Evolutionary conservation across 2,888 invertebrate genomes (phyloP).

Genomic region (Drosophila seclusa): DNA sequence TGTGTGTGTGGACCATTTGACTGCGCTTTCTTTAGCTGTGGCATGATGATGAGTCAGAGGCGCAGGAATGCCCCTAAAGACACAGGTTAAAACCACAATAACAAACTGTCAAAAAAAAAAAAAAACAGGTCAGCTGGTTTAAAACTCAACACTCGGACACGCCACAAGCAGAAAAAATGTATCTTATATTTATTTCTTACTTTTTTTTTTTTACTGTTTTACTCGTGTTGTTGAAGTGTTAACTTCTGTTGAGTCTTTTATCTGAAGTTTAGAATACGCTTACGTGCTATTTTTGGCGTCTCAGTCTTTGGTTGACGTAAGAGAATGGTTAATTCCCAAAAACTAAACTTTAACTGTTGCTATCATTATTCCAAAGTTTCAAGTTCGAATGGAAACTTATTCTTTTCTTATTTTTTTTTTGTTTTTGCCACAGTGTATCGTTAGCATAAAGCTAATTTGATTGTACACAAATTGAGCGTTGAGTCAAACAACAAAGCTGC

Average conservation of each 20-base stretch:
- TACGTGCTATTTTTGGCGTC: slow-evolving; percentile 32
- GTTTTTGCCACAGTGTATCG: slow-evolving; percentile 29
- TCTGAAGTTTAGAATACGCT: slow-evolving; percentile 16
- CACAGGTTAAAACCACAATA: slow-evolving; percentile 1
- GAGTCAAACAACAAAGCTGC: slow-evolving; percentile 47
- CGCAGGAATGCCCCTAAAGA: slow-evolving; percentile 61
- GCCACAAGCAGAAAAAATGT: slow-evolving; percentile 4
- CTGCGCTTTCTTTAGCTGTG: slow-evolving; percentile 47
- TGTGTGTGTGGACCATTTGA: slow-evolving; percentile 43
- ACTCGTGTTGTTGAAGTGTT: neutral
- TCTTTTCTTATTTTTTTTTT: neutral
- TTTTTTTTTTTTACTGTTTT: neutral
- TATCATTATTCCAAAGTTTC: neutral
- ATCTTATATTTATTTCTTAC: neutral
- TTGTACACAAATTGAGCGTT: slow-evolving; percentile 25
- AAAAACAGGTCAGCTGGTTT: slow-evolving; percentile 23
- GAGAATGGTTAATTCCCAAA: neutral
- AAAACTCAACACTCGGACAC: slow-evolving; percentile 3
- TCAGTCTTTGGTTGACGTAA: neutral
- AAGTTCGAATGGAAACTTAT: neutral
- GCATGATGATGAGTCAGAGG: slow-evolving; percentile 57
- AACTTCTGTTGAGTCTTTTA: slow-evolving; percentile 11
- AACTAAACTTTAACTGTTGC: neutral
- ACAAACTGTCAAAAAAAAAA: neutral
- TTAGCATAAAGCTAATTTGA: slow-evolving; percentile 53